Conservation (phyloP, 1,140 invertebrate genomes). For the Phymorhynchus buccinoides region DNA sequence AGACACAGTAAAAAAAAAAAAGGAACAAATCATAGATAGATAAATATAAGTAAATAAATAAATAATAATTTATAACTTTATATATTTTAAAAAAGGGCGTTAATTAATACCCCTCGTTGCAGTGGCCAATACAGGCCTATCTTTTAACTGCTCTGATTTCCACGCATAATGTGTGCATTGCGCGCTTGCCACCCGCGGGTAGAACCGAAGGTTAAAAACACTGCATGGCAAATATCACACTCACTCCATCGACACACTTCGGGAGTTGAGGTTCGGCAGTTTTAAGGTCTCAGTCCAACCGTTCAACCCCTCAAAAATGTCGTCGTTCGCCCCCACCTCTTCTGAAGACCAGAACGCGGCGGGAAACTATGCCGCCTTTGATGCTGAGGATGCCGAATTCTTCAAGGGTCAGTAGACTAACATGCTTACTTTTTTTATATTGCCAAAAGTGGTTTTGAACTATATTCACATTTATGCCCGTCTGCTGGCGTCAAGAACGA, state of each 20-base stretch:
- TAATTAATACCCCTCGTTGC: too few relatives aligned
- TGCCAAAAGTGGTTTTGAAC: too few relatives aligned
- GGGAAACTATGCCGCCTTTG: constrained; percentile 47
- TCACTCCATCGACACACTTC: not conserved
- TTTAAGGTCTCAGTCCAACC: too few relatives aligned
- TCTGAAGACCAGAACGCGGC: not conserved
- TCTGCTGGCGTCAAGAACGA: too few relatives aligned
- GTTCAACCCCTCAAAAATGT: too few relatives aligned
- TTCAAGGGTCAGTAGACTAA: constrained; percentile 58
- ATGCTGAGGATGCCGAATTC: constrained; percentile 55
- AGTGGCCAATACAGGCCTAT: not conserved
- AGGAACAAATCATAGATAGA: too few relatives aligned
- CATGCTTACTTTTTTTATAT: too few relatives aligned
- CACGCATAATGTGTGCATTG: not conserved
- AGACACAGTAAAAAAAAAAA: too few relatives aligned
- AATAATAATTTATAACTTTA: too few relatives aligned
- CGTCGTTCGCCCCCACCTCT: constrained; percentile 62
- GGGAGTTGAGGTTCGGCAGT: not conserved
- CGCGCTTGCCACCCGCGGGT: not conserved
- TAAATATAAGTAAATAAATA: too few relatives aligned
- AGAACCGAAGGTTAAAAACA: not conserved
- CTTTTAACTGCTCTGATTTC: not conserved
- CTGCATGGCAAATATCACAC: not conserved
- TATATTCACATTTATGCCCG: too few relatives aligned
- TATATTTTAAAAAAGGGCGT: too few relatives aligned